Percentiles rank a stretch among this genome's conserved stretches.
These are phyloP conservation scores for Polyodon spathula DNA, from an alignment of 2,113 vertebrate species.

Conservation along the genomic window DNA sequence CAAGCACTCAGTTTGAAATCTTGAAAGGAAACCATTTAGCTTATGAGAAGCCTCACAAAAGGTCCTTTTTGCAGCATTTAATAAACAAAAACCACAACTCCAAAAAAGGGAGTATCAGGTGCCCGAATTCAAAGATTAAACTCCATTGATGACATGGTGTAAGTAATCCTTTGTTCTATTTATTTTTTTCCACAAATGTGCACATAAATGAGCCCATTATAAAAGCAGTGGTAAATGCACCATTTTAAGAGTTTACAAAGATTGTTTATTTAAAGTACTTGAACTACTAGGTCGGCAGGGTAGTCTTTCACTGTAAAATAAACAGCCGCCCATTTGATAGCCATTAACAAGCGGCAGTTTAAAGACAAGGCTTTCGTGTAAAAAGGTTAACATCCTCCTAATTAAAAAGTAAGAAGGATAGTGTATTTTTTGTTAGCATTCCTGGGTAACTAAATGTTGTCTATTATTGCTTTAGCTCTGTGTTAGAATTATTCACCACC, in stretches of 20 bases:
- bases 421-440: not conserved
- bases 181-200: conserved; percentile 27
- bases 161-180: conserved; percentile 42
- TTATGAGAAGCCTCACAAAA: conserved; percentile 5
- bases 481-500: too few relatives aligned
- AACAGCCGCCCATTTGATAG: conserved; percentile 40
- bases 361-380: conserved; percentile 18
- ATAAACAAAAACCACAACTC: conserved; percentile 12
- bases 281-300: conserved; percentile 19
- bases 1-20: conserved; percentile 19
- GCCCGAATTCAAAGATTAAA: conserved; percentile 27
- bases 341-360: conserved; percentile 20
- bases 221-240: conserved; percentile 30
- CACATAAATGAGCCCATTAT: conserved; percentile 36
- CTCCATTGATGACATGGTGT: conserved; percentile 28
- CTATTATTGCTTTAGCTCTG: too few relatives aligned
- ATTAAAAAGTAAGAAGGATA: conserved; percentile 9
- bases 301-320: conserved; percentile 37
- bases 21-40: conserved; percentile 15
- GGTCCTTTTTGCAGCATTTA: conserved; percentile 7
- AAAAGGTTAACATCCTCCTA: conserved; percentile 24
- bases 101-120: conserved; percentile 25
- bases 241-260: conserved; percentile 38
- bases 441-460: not conserved
- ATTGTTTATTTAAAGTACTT: conserved; percentile 46